phyloP scores from a whole-genome alignment of 2,888 invertebrate species.

The Drosophila subsilvestris region DNA sequence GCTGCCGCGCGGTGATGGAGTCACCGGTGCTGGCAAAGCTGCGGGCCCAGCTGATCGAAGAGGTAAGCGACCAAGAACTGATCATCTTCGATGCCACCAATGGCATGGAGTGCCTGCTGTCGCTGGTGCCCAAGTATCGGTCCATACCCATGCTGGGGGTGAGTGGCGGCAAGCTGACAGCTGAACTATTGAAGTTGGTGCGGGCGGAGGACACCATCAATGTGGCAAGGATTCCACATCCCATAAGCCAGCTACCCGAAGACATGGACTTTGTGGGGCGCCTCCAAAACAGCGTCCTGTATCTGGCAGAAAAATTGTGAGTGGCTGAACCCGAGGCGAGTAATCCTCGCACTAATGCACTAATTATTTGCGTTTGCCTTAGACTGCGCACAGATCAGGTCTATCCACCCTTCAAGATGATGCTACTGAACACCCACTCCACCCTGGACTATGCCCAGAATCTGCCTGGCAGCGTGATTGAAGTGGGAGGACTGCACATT shows the following conservation, averaged over 20 bases:
- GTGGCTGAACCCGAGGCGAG: conserved; percentile 18
- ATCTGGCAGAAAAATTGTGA: conserved; percentile 54
- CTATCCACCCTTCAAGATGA: conserved; percentile 53
- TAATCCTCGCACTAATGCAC: neutral
- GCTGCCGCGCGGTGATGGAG: conserved; percentile 42
- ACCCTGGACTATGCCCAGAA: conserved; percentile 78
- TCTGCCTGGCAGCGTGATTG: conserved; percentile 81
- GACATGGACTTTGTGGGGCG: conserved; percentile 61
- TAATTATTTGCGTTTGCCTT: no score
- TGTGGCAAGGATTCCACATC: conserved; percentile 55
- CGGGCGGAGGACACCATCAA: conserved; percentile 58
- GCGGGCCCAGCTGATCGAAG: neutral
- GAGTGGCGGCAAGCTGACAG: conserved; percentile 61
- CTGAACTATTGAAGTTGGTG: conserved; percentile 42
- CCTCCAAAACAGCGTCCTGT: conserved; percentile 56
- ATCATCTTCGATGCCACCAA: conserved; percentile 63
- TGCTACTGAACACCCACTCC: conserved; percentile 81
- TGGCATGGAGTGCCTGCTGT: conserved; percentile 47
- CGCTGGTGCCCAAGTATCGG: conserved; percentile 9
- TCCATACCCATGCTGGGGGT: conserved; percentile 51
- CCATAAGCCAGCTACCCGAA: conserved; percentile 41
- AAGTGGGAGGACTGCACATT: conserved; percentile 83
- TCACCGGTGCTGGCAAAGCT: neutral
- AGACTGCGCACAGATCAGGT: neutral
- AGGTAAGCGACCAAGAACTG: conserved; percentile 50